Base-by-base conservation (phyloP, 2,888 invertebrate species). In the Cephus runcator region DNA sequence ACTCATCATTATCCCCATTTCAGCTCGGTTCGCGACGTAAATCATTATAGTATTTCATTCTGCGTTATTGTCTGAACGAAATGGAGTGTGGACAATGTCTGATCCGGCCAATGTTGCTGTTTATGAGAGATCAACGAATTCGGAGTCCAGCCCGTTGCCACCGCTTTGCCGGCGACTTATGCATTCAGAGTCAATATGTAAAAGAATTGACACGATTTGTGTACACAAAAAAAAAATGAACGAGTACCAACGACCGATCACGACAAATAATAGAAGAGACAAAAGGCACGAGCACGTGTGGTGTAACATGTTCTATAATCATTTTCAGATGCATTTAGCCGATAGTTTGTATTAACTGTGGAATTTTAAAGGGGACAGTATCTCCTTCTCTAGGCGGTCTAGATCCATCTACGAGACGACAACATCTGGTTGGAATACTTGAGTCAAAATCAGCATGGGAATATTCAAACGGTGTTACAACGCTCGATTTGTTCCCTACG, bases 1-100 rank as follows among this genome's bases (percentile, higher is more conserved):
- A 73, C 31, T 35, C 56, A 74, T 77, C 68, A 34, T 69, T 69
- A 36, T 79, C 23, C 69, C 73, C 68, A 34, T 77, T 34, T 75
- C n/a, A n/a, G 33, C 31, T 15, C 75, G 75, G 75, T 35, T 31
- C 40, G 74, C 71, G 9, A 23, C 12, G 31, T 34, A 71, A 40
- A 56, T 56, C 15, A 23, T 56, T 56, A 56, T 23, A 56, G 2
- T 56, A 23, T 56, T 56, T 23, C 56, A 56, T 56, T 56, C 23
- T 56, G 56, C 56, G 23, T 56, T 56, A 23, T 56, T 56, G 9
- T 56, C 23, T 23, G 56, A 23, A 56, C 71, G 71, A 71, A 71
- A 33, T 71, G 33, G 31, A 71, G 15, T 34, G 71, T 71, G 71
- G 31, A 71, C 71, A 71, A 31, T 71, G 33, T 31, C 33, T 34